Percentiles rank a stretch among this genome's conserved stretches.
Evolutionary conservation across 2,888 invertebrate species (phyloP).

Genomic region (Dendrolimus houi): DNA sequence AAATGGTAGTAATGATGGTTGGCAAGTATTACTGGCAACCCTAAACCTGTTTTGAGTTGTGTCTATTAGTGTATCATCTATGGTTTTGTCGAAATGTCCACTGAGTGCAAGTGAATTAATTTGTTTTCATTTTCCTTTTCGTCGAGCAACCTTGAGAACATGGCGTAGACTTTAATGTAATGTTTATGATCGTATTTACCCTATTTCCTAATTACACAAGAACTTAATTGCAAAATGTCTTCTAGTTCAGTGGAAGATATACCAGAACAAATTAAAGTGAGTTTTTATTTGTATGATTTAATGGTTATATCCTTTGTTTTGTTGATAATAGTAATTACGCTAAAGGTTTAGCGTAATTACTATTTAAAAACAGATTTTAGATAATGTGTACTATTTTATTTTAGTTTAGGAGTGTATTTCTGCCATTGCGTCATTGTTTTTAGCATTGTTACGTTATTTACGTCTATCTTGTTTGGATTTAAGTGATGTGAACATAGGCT

Average conservation of each 20-base stretch:
- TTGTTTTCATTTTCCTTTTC: no score
- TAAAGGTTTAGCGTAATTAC: slow-evolving; percentile 14
- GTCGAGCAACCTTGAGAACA: slow-evolving; percentile 14
- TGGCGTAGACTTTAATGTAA: slow-evolving; percentile 25
- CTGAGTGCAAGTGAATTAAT: no score
- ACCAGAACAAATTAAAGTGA: slow-evolving; percentile 59
- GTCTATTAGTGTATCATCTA: no score
- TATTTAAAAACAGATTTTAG: background rate
- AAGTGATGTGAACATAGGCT: background rate
- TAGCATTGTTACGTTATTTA: background rate
- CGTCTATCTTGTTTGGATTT: background rate
- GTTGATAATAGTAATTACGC: slow-evolving; percentile 10
- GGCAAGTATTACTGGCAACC: no score
- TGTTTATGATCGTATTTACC: background rate
- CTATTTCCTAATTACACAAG: background rate
- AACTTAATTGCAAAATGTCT: slow-evolving; percentile 38
- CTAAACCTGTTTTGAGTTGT: no score
- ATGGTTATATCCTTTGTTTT: slow-evolving; percentile 23
- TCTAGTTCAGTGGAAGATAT: slow-evolving; percentile 63
- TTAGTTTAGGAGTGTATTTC: background rate
- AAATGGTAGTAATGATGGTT: no score
- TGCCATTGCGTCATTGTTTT: slow-evolving; percentile 9
- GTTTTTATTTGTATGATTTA: slow-evolving; percentile 16
- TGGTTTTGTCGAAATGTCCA: no score
- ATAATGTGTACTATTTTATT: background rate